Conservation (phyloP, 1,140 invertebrate genomes). For the Drosophila nannoptera region DNA sequence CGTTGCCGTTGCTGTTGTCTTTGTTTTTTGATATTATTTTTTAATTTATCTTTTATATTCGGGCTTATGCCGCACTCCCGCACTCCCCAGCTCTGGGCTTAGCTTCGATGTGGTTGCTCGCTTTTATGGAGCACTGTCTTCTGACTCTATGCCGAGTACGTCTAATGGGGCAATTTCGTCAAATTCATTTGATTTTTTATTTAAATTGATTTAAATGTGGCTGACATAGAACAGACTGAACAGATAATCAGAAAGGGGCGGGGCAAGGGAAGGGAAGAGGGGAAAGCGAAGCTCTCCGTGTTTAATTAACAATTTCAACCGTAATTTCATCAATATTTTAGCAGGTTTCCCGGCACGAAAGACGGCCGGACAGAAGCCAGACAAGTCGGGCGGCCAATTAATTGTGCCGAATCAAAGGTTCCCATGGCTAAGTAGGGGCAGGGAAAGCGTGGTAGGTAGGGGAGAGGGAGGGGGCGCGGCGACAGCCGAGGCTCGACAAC, state of each 20-base stretch:
- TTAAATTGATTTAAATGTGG: slow-evolving; percentile 74
- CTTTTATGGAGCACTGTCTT: slow-evolving; percentile 63
- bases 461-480: neutral
- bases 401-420: slow-evolving; percentile 4
- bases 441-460: neutral
- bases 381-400: neutral
- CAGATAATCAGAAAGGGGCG: slow-evolving; percentile 45
- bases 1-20: slow-evolving; percentile 14
- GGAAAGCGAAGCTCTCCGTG: slow-evolving; percentile 27
- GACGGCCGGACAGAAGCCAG: slow-evolving; percentile 1
- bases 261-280: slow-evolving; percentile 43
- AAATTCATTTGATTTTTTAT: slow-evolving; percentile 62
- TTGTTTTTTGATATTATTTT: slow-evolving; percentile 68
- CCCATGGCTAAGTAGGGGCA: neutral
- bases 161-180: slow-evolving; percentile 30
- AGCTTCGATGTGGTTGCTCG: slow-evolving; percentile 24
- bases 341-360: slow-evolving; percentile 24
- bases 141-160: slow-evolving; percentile 44
- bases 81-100: neutral
- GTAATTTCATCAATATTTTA: slow-evolving; percentile 65
- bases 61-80: slow-evolving; percentile 37
- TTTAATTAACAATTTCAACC: slow-evolving; percentile 75
- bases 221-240: slow-evolving; percentile 11
- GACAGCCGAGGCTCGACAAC: slow-evolving; percentile 5
- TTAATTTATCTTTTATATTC: slow-evolving; percentile 75